Conservation (phyloP, 2,113 vertebrate genomes). For the Hydropotes inermis region DNA sequence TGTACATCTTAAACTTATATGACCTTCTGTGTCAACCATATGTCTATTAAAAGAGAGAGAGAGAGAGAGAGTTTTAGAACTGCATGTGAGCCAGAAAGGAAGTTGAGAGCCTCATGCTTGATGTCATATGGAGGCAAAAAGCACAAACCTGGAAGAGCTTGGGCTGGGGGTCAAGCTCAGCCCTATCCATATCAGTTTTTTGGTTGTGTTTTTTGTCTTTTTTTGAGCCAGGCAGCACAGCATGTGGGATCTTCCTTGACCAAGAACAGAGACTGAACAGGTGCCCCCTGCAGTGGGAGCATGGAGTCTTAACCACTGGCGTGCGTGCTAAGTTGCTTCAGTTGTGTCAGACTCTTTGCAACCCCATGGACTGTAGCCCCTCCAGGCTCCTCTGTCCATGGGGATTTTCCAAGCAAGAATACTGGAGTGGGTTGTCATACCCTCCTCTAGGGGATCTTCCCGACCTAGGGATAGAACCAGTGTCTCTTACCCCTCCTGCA, state of each 20-base stretch:
- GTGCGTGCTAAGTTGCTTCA: fast-evolving
- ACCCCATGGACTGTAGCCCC: neutral
- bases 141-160: neutral
- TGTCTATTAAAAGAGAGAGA: neutral
- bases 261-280: neutral
- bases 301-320: neutral
- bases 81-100: neutral
- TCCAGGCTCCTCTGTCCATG: neutral
- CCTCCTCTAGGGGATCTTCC: neutral
- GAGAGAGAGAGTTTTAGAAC: neutral
- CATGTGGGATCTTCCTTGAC: neutral
- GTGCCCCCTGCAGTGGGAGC: neutral
- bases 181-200: neutral
- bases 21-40: neutral
- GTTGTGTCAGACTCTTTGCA: neutral
- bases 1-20: neutral
- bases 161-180: neutral
- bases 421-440: neutral
- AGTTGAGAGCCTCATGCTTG: neutral
- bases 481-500: neutral
- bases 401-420: neutral
- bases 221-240: neutral
- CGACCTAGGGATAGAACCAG: neutral
- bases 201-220: neutral
- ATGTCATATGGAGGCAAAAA: neutral